Percentiles rank a stretch among this genome's conserved stretches.
phyloP scores from a whole-genome alignment of 2,113 vertebrate species.

The Aegithalos caudatus region DNA sequence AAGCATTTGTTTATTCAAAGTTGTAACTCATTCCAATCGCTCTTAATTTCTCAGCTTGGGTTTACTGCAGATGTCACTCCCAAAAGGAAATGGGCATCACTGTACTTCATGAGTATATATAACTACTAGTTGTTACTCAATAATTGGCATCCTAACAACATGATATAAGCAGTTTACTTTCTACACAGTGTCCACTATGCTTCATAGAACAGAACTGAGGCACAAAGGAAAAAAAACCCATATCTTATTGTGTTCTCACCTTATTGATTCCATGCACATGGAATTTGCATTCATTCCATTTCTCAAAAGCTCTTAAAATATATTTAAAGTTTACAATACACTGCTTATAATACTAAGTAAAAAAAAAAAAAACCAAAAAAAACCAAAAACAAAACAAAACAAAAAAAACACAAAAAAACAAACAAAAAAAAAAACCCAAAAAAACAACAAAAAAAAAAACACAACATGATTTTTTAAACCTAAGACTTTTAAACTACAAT shows the following conservation, averaged over 20 bases:
- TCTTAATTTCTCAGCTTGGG: neutral
- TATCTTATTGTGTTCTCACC: neutral
- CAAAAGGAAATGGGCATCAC: neutral
- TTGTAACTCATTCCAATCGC: fast-evolving
- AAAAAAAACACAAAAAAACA: no score
- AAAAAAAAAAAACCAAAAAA: no score
- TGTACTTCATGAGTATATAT: neutral
- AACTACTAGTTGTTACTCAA: neutral
- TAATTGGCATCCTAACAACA: neutral
- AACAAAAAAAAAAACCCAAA: no score
- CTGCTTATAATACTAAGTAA: neutral
- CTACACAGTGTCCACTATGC: neutral
- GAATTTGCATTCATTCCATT: neutral
- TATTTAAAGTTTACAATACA: neutral
- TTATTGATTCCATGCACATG: neutral
- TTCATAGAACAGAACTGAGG: neutral
- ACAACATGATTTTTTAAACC: neutral
- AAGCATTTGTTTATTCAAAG: neutral
- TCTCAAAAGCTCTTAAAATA: neutral
- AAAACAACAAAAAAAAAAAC: fast-evolving
- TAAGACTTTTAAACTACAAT: neutral
- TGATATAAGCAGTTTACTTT: neutral
- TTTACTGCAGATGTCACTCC: neutral
- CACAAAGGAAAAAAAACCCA: neutral
- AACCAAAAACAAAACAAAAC: fast-evolving